These are phyloP conservation scores for Heliconius melpomene DNA, from an alignment of 1,140 invertebrate genomes.

Conservation along the genomic window DNA sequence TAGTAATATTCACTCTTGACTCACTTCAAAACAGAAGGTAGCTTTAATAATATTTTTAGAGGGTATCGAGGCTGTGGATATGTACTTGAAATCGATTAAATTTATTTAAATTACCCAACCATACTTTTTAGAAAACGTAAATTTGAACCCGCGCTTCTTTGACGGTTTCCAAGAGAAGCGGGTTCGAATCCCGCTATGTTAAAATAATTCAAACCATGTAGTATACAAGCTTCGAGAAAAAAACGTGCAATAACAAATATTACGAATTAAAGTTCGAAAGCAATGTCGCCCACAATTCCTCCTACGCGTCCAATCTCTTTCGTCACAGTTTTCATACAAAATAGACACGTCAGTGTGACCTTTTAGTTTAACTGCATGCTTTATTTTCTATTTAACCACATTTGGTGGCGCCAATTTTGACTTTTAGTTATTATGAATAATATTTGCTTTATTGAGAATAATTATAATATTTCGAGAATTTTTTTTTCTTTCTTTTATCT, in stretches of 20 bases:
- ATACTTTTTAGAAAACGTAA: too few relatives aligned
- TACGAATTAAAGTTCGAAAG: slow-evolving; percentile 10
- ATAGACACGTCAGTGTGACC: slow-evolving; percentile 34
- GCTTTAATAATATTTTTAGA: too few relatives aligned
- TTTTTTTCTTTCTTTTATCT: too few relatives aligned
- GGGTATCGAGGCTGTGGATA: too few relatives aligned
- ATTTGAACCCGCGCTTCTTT: too few relatives aligned
- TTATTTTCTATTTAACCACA: background rate
- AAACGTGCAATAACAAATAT: background rate
- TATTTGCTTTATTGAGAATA: background rate
- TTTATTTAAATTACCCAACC: too few relatives aligned
- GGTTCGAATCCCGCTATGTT: too few relatives aligned
- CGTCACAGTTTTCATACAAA: background rate
- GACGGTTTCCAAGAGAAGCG: too few relatives aligned
- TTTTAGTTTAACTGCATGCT: background rate
- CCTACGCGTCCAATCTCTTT: slow-evolving; percentile 27
- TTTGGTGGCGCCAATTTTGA: background rate
- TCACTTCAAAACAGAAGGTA: too few relatives aligned
- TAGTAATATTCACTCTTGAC: too few relatives aligned
- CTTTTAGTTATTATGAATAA: background rate
- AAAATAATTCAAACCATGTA: background rate
- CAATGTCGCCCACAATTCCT: slow-evolving; percentile 24
- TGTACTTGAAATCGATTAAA: too few relatives aligned
- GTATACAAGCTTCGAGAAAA: background rate
- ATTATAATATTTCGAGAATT: background rate